Conservation (phyloP, 2,888 invertebrate genomes). For the Diarsia rubi region DNA sequence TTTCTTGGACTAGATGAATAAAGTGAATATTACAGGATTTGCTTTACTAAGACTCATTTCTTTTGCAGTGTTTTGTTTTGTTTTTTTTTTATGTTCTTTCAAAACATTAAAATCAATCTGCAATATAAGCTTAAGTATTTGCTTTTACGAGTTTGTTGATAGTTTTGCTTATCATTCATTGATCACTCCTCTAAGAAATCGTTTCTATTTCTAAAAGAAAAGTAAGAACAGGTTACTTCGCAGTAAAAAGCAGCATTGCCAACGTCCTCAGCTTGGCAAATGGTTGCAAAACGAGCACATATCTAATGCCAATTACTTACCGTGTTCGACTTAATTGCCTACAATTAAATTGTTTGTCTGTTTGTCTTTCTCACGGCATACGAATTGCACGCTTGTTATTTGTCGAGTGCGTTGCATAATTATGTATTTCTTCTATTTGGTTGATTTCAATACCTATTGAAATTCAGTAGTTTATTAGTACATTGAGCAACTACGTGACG, state of each 20-base stretch:
- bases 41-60: not conserved
- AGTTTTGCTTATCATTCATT: slow-evolving; percentile 2
- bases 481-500: no score
- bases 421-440: slow-evolving; percentile 24
- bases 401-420: slow-evolving; percentile 54
- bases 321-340: slow-evolving; percentile 57
- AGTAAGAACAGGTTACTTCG: slow-evolving; percentile 30
- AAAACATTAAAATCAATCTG: not conserved
- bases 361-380: slow-evolving; percentile 66
- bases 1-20: not conserved
- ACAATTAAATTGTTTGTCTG: slow-evolving; percentile 61
- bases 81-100: not conserved
- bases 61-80: no score
- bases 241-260: slow-evolving; percentile 37
- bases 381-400: slow-evolving; percentile 56
- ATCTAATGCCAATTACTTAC: slow-evolving; percentile 63
- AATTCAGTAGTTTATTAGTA: not conserved
- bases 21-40: not conserved
- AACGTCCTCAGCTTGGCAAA: slow-evolving; percentile 41
- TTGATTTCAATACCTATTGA: not conserved
- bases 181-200: slow-evolving; percentile 5
- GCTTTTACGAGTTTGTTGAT: not conserved
- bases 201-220: slow-evolving; percentile 30
- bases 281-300: slow-evolving; percentile 54
- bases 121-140: not conserved